A percentile compares a stretch with the other conserved stretches of the same genome.
phyloP scores from a whole-genome alignment of 1,140 invertebrate species.

The Penaeus chinensis region DNA sequence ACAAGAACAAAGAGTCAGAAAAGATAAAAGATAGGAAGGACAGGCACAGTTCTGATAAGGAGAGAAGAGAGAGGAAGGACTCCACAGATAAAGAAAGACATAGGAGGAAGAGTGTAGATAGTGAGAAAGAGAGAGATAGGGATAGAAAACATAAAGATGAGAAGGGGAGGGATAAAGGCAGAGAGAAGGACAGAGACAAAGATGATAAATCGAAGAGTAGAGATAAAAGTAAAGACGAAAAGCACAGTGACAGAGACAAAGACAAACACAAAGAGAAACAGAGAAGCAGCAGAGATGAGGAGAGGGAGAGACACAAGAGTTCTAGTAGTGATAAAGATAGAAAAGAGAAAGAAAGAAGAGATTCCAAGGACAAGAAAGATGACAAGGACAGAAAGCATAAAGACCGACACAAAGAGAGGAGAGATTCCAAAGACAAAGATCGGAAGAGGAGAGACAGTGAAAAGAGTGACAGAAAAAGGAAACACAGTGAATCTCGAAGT shows the following conservation, averaged over 20 bases:
- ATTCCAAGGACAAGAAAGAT: constrained; percentile 66
- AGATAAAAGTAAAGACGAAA: constrained; percentile 28
- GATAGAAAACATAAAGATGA: constrained; percentile 32
- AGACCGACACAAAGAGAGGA: constrained; percentile 19
- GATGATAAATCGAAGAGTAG: constrained; percentile 31
- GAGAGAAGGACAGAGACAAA: constrained; percentile 26
- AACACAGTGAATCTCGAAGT: constrained; percentile 58
- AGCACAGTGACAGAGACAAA: constrained; percentile 33
- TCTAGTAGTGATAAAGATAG: constrained; percentile 64
- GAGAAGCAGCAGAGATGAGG: constrained; percentile 1
- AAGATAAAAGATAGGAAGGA: constrained; percentile 29
- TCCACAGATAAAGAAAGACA: constrained; percentile 55
- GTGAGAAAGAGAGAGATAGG: constrained; percentile 24
- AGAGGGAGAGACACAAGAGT: constrained; percentile 39
- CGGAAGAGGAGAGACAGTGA: constrained; percentile 64
- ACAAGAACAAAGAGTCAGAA: constrained; percentile 29
- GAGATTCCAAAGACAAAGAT: constrained; percentile 54
- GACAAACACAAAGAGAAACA: constrained; percentile 11
- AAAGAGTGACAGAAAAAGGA: constrained; percentile 60
- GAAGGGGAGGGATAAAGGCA: constrained; percentile 17
- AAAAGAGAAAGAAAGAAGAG: constrained; percentile 66
- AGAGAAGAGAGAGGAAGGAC: constrained; percentile 55
- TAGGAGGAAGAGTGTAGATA: constrained; percentile 44
- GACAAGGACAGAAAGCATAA: constrained; percentile 65
- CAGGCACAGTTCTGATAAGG: constrained; percentile 47